Evolutionary conservation across 2,113 vertebrate genomes (phyloP), one percentile per base, ranked within the genome.

Genomic region (Arvicanthis niloticus): DNA sequence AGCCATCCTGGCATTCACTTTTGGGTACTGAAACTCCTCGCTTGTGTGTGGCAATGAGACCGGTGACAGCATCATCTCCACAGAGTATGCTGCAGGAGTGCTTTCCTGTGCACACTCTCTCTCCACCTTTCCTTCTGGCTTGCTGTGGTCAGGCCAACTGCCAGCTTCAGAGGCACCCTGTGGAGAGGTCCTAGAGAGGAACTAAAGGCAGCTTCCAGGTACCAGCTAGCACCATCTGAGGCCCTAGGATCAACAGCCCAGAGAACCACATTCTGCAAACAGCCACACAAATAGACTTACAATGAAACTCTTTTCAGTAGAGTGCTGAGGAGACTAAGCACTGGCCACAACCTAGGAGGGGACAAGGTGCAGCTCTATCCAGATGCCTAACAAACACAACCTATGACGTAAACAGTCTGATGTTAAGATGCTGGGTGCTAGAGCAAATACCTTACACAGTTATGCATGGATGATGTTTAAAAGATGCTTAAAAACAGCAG

Each of bases 401-500:
- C 34, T 53, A 86, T 12, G 31, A 56, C n/a, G 73, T 51, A 89
- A 91, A 89, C 26, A 53, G 34, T 91, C 10, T 70, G 62, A 29
- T 37, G 84, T 84, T 40, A 87, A 89, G 42, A 3, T 65, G 82
- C 45, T 82, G 67, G 82, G n/a, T 88, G 56, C 29, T 72, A 19
- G 29, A 89, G 92, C 62, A 56, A 86, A 72, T 91, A 89, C 53
- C 77, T 92, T 67, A 84, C 16, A 45, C 7, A 53, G 24, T 37
- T 82, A 91, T n/a, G 86, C 42, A 26, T 65, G 88, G 85, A 11
- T 62, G 40, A 22, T n/a, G 75, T 73, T 77, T 24, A 88, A 96
- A 40, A 90, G 10, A 60, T 53, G 4, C 5, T 48, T n/a, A 22
- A 75, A 53, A 29, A 86, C 8, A 65, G 31, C 31, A 80, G 16